Percentiles rank a stretch among this genome's conserved stretches.
Evolutionary conservation across 2,797 vertebrate species (phyloP).

Genomic region (Simalia tracyae): DNA sequence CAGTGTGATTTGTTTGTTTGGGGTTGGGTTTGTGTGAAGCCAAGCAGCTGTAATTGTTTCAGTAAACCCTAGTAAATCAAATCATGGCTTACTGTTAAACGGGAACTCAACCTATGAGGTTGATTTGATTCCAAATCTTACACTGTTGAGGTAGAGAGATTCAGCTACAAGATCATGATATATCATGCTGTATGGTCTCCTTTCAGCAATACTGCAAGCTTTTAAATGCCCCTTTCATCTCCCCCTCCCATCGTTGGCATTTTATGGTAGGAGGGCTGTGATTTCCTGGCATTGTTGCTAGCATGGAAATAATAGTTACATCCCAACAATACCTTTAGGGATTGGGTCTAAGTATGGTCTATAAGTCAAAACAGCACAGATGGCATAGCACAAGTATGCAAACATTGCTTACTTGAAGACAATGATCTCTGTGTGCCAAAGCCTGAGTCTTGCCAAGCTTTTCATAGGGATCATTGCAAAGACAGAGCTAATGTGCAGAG

Average conservation of each 20-base stretch:
- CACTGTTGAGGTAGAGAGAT: not conserved
- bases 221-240: not conserved
- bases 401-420: constrained; percentile 22
- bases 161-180: not conserved
- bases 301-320: not conserved
- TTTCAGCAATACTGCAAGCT: not conserved
- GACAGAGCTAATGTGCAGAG: constrained; percentile 16
- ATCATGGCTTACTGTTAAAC: not conserved
- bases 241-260: not conserved
- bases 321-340: constrained; percentile 10
- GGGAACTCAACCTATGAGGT: not conserved
- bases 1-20: too few relatives aligned
- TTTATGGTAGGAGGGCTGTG: not conserved
- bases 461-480: constrained; percentile 17
- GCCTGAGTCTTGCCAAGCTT: constrained; percentile 8
- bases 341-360: constrained; percentile 1
- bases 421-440: constrained; percentile 32
- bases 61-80: not conserved
- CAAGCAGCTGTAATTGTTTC: not conserved
- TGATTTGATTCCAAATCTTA: not conserved
- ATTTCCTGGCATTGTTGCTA: not conserved
- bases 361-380: constrained; percentile 10
- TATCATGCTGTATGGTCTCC: not conserved
- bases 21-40: not conserved
- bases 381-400: constrained; percentile 4